Evolutionary conservation across 2,113 vertebrate species (phyloP), one percentile per base, ranked within the genome.

Genomic region (Canis aureus): DNA sequence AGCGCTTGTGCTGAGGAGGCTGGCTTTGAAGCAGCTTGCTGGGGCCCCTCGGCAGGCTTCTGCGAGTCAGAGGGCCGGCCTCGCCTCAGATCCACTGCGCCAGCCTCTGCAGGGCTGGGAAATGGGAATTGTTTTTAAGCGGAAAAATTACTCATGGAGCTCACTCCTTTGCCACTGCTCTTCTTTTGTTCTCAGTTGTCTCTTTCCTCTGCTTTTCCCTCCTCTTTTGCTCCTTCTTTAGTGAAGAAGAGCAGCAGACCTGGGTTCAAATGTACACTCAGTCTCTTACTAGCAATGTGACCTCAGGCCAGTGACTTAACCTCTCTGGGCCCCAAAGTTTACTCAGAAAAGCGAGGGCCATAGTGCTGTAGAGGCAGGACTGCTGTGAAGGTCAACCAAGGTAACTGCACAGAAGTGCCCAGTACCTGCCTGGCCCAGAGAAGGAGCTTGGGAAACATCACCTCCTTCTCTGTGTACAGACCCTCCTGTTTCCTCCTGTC

Each of bases 1-100:
- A 99, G 98, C 98, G 95, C 98, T 98, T 97, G 97, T 97, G 95
- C 98, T 95, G 98, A 91, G 98, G 97, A 99, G 98, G 98, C 98
- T 85, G 95, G 96, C 99, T 99, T 99, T 99, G 99, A 99, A 99
- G 98, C 98, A 91, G 97, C 98, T 97, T 59, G 82, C 95, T 0
- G 97, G 97, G 98, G 97, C 98, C 97, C 97, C 97, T 98, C 92
- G 85, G 96, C 98, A 98, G 97, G 98, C 98, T 98, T 96, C 98
- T 97, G 98, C 97, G 98, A 98, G 97, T 98, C 98, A 98, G 97
- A 98, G 98, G 98, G 98, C 98, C 94, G 32, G 92, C 91, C 95
- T 81, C 17, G 96, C 97, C 98, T 98, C 97, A 97, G 98, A 97
- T 96, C 97, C 94, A 23, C 97, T 60, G 96, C 20, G 91, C 97